phyloP scores from a whole-genome alignment of 2,888 invertebrate genomes.

The Plusia festucae region DNA sequence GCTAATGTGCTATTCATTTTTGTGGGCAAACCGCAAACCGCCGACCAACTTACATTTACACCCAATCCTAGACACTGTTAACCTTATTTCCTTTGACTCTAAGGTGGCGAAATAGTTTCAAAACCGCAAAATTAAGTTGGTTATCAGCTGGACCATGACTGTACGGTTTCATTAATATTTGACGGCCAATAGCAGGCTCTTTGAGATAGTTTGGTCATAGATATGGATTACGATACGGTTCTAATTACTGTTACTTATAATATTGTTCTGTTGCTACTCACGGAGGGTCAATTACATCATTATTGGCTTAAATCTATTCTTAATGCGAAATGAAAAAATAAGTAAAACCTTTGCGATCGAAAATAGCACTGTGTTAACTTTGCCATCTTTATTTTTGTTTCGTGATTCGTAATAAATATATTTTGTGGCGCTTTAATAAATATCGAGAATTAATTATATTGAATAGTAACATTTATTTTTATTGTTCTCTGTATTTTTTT shows the following conservation, averaged over 20 bases:
- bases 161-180: conserved; percentile 61
- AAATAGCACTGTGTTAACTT: no score
- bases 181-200: conserved; percentile 45
- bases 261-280: conserved; percentile 32
- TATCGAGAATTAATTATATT: no score
- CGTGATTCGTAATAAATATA: no score
- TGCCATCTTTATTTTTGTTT: no score
- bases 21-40: conserved; percentile 51
- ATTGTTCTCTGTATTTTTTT: no score
- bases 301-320: no score
- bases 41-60: conserved; percentile 41
- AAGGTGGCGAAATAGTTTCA: conserved; percentile 14
- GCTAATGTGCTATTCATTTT: conserved; percentile 53
- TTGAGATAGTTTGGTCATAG: conserved; percentile 43
- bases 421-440: no score
- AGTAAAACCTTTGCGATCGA: neutral
- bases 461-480: no score
- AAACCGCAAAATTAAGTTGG: conserved; percentile 45
- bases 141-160: conserved; percentile 60
- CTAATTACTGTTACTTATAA: conserved; percentile 46
- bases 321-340: neutral
- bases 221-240: conserved; percentile 39
- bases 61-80: neutral
- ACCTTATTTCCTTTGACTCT: conserved; percentile 1
- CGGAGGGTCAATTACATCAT: conserved; percentile 12